Conservation (phyloP, 1,140 invertebrate species). For the Doryteuthis pealeii region DNA sequence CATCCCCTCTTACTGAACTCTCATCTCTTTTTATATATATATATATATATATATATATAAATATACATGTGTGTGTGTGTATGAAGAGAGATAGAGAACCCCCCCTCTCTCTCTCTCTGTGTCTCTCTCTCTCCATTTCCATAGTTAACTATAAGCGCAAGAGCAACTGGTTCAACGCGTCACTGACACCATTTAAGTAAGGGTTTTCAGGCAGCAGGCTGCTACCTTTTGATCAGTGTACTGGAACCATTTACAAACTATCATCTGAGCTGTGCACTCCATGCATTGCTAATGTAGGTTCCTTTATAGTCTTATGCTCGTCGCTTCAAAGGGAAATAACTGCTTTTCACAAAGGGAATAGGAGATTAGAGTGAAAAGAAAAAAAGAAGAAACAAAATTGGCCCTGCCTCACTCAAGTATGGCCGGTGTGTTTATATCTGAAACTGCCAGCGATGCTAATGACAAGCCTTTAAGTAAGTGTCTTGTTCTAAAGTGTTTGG, state of each 20-base stretch:
- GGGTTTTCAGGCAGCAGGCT: no score
- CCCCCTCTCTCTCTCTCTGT: no score
- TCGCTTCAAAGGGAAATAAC: background rate
- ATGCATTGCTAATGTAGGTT: slow-evolving; percentile 6
- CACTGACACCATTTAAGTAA: no score
- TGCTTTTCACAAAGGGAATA: slow-evolving; percentile 1
- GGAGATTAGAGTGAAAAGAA: background rate
- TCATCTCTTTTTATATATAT: no score
- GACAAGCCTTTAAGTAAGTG: slow-evolving; percentile 6
- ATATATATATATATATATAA: no score
- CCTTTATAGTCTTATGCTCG: background rate
- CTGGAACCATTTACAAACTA: slow-evolving; percentile 4
- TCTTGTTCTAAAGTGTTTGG: background rate
- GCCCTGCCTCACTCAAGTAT: background rate
- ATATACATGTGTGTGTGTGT: no score
- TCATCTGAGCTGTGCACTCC: background rate
- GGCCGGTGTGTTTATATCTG: background rate
- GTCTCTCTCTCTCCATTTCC: no score
- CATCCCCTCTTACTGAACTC: no score
- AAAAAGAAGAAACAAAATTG: background rate
- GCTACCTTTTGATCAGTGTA: background rate
- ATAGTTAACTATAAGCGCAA: no score
- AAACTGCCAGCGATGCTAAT: background rate
- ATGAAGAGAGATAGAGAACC: no score
- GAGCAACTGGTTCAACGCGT: no score